Evolutionary conservation across 2,113 vertebrate genomes (phyloP), one percentile per base, ranked within the genome.

Genomic region (Solea solea): DNA sequence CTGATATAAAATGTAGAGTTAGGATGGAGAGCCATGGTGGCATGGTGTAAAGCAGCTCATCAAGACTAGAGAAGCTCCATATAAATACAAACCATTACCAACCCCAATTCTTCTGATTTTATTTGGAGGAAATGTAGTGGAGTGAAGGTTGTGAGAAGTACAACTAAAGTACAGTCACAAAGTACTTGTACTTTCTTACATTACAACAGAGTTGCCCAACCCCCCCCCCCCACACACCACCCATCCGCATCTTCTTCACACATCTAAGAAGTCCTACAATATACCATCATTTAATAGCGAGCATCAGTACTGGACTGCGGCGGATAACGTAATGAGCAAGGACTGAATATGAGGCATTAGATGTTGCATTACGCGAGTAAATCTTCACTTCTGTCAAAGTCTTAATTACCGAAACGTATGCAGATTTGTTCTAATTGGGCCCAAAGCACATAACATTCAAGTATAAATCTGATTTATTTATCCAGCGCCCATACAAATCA

Each of bases 401-500:
- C 55, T 51, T 76, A 81, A 81, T 81, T 67, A 53, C 45, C 69
- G 70, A 40, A 72, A 83, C 72, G 68, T 66, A 83, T 81, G 77
- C 74, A 81, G 25, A 78, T 81, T 63, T 72, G 69, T 76, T 75
- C 53, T 69, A 83, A 72, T 65, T 34, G 58, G 74, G 14, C 63
- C 70, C 74, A 65, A 69, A 58, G 74, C 25, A 65, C 67, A 81
- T 83, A 67, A 78, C 66, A 53, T 63, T 78, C 34, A 72, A 66
- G 78, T 69, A 70, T 73, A 73, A 83, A 73, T 78, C 9, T 56
- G 71, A 78, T 78, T 52, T 74, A 84, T 76, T 72, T 65, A 61
- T 54, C 51, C 52, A 21, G 48, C 6, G 9, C 54, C 46, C 64
- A 74, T 62, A 71, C 53, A 68, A 74, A 85, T 74, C 13, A 46